A percentile compares a stretch with the other conserved stretches of the same genome.
Evolutionary conservation across 2,888 invertebrate species (phyloP).

Genomic region (Patella caerulea): DNA sequence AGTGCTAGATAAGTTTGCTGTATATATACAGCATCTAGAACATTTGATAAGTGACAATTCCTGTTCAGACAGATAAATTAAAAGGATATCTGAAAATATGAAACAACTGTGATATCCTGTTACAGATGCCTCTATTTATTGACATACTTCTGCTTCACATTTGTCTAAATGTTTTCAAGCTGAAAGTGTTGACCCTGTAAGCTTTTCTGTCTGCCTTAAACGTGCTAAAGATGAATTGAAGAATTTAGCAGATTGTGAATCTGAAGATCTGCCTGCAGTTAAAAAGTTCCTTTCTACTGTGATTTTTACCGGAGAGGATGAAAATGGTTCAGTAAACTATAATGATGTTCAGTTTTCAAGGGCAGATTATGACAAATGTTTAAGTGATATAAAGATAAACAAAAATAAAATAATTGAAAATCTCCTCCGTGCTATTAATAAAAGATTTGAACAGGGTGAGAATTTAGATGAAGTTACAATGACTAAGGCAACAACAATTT

Average conservation of each 20-base stretch:
- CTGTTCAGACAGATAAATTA: background rate
- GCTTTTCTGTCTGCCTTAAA: background rate
- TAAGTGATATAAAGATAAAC: background rate
- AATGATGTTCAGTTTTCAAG: background rate
- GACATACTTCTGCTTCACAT: background rate
- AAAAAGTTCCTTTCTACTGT: no score
- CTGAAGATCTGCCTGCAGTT: no score
- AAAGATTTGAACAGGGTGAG: no score
- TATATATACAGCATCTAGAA: background rate
- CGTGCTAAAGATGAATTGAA: background rate
- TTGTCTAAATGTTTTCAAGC: slow-evolving; percentile 2
- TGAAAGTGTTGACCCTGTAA: background rate
- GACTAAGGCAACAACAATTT: no score
- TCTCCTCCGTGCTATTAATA: no score
- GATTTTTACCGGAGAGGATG: no score
- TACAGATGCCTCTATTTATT: background rate
- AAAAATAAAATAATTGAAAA: background rate
- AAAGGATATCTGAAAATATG: slow-evolving; percentile 7
- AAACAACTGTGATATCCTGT: background rate
- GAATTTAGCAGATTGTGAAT: no score
- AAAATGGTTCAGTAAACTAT: background rate
- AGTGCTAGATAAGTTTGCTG: background rate
- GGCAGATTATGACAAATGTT: background rate
- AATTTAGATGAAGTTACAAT: no score
- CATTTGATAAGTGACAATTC: background rate